These are phyloP conservation scores for Bradypus variegatus DNA, from an alignment of 2,797 vertebrate genomes.

Conservation along the genomic window DNA sequence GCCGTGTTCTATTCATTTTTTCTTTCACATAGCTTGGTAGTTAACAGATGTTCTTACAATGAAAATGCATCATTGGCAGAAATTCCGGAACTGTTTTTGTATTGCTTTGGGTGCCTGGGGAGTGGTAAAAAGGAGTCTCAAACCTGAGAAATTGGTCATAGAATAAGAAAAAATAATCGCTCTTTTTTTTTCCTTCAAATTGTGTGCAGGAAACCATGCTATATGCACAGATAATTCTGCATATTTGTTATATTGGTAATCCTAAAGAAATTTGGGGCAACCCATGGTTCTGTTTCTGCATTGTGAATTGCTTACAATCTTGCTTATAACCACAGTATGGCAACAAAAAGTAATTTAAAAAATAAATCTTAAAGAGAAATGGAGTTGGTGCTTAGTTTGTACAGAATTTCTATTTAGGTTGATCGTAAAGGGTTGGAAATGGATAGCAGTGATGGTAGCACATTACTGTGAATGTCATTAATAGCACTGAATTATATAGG, in stretches of 20 bases:
- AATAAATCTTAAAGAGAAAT: background rate
- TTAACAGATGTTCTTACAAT: background rate
- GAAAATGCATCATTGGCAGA: background rate
- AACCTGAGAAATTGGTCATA: conserved; percentile 28
- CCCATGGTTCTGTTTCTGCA: background rate
- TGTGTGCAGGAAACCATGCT: background rate
- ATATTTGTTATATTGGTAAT: background rate
- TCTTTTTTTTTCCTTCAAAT: background rate
- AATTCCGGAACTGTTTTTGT: conserved; percentile 32
- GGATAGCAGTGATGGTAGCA: too few species aligned
- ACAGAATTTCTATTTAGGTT: too few species aligned
- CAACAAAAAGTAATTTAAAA: conserved; percentile 19
- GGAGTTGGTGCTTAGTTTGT: background rate
- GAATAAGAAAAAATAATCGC: background rate
- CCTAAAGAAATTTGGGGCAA: background rate
- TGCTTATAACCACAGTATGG: background rate
- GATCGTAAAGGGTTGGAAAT: too few species aligned
- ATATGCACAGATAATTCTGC: background rate
- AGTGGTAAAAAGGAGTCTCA: background rate
- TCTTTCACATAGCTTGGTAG: background rate
- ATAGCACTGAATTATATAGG: too few species aligned
- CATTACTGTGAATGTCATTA: too few species aligned
- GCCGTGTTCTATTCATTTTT: background rate
- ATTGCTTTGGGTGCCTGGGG: background rate
- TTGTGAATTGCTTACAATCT: background rate